Percentiles rank a stretch among this genome's conserved stretches.
These are phyloP conservation scores for Triplophysa rosa DNA, from an alignment of 2,113 vertebrate species.

Conservation along the genomic window DNA sequence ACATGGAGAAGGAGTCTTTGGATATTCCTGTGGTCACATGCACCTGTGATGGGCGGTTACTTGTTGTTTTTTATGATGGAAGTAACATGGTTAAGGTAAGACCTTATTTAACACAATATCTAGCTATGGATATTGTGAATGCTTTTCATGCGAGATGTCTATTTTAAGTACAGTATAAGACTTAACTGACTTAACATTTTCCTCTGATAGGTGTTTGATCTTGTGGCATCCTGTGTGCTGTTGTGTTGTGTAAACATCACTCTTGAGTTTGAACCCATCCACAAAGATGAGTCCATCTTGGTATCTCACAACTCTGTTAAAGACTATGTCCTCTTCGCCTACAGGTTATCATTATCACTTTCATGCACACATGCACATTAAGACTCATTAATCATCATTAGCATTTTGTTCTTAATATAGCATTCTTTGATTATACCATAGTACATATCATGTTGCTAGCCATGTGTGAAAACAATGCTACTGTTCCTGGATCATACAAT, in stretches of 20 bases:
- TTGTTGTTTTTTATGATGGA: slow-evolving; percentile 65
- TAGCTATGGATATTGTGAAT: background rate
- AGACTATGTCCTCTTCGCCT: slow-evolving; percentile 67
- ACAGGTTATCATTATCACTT: slow-evolving; percentile 55
- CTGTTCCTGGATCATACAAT: slow-evolving; percentile 33
- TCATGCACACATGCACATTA: no score
- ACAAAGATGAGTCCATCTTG: slow-evolving; percentile 66
- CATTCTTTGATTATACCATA: background rate
- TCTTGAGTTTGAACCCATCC: slow-evolving; percentile 58
- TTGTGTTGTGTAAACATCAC: slow-evolving; percentile 62
- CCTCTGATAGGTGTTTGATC: slow-evolving; percentile 64
- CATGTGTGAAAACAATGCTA: slow-evolving; percentile 53
- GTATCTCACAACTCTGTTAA: slow-evolving; percentile 64
- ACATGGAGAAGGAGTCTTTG: slow-evolving; percentile 56
- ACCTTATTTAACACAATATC: background rate
- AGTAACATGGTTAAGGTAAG: slow-evolving; percentile 62
- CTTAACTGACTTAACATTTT: no score
- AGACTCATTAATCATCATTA: slow-evolving; percentile 5
- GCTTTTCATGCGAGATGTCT: no score
- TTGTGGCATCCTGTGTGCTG: slow-evolving; percentile 63
- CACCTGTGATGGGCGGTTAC: slow-evolving; percentile 65
- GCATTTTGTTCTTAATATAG: slow-evolving; percentile 51
- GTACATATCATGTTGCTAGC: slow-evolving; percentile 41
- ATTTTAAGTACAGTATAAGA: no score
- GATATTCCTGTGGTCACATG: slow-evolving; percentile 61